A percentile compares a stretch with the other conserved stretches of the same genome.
phyloP scores from a whole-genome alignment of 2,113 vertebrate species.

The Catharus fuscescens region DNA sequence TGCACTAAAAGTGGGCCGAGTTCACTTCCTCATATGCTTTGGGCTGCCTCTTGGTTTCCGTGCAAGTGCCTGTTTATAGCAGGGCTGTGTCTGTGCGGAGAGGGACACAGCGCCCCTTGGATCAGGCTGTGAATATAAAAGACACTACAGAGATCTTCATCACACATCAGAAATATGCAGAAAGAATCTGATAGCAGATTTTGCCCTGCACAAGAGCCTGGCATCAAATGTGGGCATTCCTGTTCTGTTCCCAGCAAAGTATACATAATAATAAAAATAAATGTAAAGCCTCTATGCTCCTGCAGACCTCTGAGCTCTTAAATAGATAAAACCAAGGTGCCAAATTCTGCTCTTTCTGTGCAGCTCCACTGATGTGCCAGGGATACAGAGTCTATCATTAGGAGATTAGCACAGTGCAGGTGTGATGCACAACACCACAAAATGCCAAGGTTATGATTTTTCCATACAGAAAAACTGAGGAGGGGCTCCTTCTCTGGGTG shows the following conservation, averaged over 20 bases:
- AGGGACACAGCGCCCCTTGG: not conserved
- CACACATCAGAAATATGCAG: not conserved
- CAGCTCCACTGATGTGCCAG: not conserved
- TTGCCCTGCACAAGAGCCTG: not conserved
- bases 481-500: not conserved
- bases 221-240: not conserved
- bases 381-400: not conserved
- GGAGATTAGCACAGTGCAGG: not conserved
- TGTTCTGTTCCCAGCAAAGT: not conserved
- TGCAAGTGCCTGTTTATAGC: not conserved
- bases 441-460: not conserved
- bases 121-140: not conserved
- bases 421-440: not conserved
- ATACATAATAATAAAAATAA: not conserved
- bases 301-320: not conserved
- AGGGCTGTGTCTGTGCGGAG: not conserved
- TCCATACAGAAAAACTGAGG: not conserved
- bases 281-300: not conserved
- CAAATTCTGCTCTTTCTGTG: not conserved
- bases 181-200: not conserved
- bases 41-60: slow-evolving; percentile 7
- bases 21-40: slow-evolving; percentile 11
- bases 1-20: not conserved
- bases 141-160: not conserved
- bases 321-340: not conserved